phyloP scores from a whole-genome alignment of 2,113 vertebrate genomes.

The Maccullochella peelii region DNA sequence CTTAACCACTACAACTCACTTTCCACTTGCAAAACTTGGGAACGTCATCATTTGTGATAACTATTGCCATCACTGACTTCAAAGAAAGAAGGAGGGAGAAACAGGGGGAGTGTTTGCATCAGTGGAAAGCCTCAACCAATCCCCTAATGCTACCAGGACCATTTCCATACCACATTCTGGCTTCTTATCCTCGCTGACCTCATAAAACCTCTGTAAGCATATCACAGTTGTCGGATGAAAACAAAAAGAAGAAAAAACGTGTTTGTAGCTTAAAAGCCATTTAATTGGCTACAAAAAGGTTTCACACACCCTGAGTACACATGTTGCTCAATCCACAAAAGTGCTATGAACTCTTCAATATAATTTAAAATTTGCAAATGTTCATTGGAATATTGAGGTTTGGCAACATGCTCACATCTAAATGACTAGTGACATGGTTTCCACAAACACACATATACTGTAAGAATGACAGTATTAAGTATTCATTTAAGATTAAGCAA shows the following conservation, averaged over 20 bases:
- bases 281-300: conserved; percentile 24
- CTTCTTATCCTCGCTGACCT: conserved; percentile 64
- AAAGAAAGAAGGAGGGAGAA: conserved; percentile 56
- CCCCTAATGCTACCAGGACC: conserved; percentile 69
- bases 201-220: conserved; percentile 65
- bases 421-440: not conserved
- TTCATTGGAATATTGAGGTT: not conserved
- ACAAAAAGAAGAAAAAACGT: conserved; percentile 41
- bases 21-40: conserved; percentile 28
- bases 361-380: conserved; percentile 18
- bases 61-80: conserved; percentile 70
- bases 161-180: conserved; percentile 75
- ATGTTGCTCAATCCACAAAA: conserved; percentile 33
- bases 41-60: conserved; percentile 74
- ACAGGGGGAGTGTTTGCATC: conserved; percentile 57
- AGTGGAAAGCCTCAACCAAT: conserved; percentile 72
- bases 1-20: conserved; percentile 33
- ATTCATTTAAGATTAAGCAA: not conserved
- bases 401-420: not conserved
- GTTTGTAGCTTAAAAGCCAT: conserved; percentile 28
- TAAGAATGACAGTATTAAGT: not conserved
- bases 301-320: conserved; percentile 15
- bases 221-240: conserved; percentile 47
- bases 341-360: conserved; percentile 20
- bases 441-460: not conserved